These are phyloP conservation scores for Ophion costatus DNA, from an alignment of 2,888 invertebrate species.

Conservation along the genomic window DNA sequence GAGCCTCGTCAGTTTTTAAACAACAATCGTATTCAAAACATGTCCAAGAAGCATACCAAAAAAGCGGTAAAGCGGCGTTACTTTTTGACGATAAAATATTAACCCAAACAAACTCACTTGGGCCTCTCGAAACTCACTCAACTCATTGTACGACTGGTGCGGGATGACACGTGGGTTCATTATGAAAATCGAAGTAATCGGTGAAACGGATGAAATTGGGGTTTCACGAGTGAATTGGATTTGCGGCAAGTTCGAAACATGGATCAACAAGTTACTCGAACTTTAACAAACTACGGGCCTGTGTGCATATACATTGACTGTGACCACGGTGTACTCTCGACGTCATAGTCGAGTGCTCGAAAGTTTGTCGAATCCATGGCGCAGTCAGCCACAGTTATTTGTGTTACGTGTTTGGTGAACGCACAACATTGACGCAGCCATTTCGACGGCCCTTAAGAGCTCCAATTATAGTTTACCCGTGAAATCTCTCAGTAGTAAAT, in stretches of 20 bases:
- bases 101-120: background rate
- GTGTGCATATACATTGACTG: background rate
- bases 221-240: conserved; percentile 30
- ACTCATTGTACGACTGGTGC: background rate
- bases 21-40: no score
- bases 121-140: no score
- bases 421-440: conserved; percentile 34
- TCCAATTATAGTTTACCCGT: conserved; percentile 29
- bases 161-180: background rate
- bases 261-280: conserved; percentile 37
- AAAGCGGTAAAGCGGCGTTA: no score
- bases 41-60: no score
- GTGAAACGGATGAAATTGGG: conserved; percentile 17
- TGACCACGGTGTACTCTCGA: conserved; percentile 32
- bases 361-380: conserved; percentile 35
- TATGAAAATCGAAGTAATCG: background rate
- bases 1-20: no score
- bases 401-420: conserved; percentile 19
- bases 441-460: conserved; percentile 36
- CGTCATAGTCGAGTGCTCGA: conserved; percentile 27
- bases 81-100: no score
- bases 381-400: conserved; percentile 22
- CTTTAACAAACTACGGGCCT: conserved; percentile 13
- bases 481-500: conserved; percentile 4
- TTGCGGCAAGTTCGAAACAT: conserved; percentile 25